Base-by-base conservation (phyloP, 2,888 invertebrate species). In the Nymphalis urticae region DNA sequence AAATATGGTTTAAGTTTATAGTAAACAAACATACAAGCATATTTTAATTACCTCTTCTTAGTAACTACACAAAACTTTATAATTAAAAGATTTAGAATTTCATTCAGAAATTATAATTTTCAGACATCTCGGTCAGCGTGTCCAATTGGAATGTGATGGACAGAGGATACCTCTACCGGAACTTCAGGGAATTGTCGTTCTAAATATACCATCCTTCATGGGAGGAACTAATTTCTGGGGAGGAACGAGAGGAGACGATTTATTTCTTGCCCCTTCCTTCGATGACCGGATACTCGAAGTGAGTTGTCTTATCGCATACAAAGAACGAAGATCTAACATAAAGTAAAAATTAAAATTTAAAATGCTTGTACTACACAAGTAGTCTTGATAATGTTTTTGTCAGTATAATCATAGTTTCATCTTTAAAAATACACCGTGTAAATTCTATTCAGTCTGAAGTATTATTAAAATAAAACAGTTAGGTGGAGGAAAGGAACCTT, bases 181-280 rank as follows among this genome's bases (percentile, higher is more conserved):
- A 73, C 92, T 99, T 42, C 99, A 99, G 88, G 99, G 98, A 53
- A 98, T 99, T 80, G 99, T 99, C 32, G 97, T 99, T 48, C 93
- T 99, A 27, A 99, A 99, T 90, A 99, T 99, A 86, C 92, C 82
- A 72, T 98, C 98, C 80, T 99, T 99, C 87, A 98, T 98, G 96
- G 99, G 99, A 7, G 99, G 99, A 59, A 98, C 98, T 47, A 99
- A 99, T 89, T 99, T 99, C 87, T 99, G 99, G 99, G 99, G 99
- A 63, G 97, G 97, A 7, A 96, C 96, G 3, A 96, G 98, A 82
- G 97, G 97, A 77, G 98, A 97, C 77, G 98, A 98, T 80, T 94
- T 97, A 63, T 99, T 99, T 82, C 91, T 98, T 19, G 96, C 98
- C 0, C 98, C 98, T 4, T 97, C 97, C 17, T 98, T 99, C 82